Percentiles rank a stretch among this genome's conserved stretches.
These are phyloP conservation scores for Nothoprocta perdicaria DNA, from an alignment of 2,113 vertebrate genomes.

Conservation along the genomic window DNA sequence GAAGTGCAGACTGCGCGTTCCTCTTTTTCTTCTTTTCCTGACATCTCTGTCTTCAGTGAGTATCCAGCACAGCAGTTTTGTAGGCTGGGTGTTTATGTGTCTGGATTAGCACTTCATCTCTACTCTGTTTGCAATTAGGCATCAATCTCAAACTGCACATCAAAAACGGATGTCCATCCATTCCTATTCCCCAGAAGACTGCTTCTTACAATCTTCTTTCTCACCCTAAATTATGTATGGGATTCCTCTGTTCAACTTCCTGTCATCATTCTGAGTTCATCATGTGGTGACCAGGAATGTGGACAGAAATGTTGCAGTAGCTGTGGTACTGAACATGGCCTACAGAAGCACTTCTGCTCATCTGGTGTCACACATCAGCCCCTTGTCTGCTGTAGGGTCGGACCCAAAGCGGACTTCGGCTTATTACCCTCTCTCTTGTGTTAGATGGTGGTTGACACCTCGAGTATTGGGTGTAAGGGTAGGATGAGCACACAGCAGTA, in stretches of 20 bases:
- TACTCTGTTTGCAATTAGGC: background rate
- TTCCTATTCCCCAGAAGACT: background rate
- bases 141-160: background rate
- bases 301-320: background rate
- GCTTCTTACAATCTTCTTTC: background rate
- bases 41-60: background rate
- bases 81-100: background rate
- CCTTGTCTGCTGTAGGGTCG: background rate
- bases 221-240: fast-evolving
- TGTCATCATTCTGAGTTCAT: fast-evolving
- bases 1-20: background rate
- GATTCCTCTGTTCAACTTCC: background rate
- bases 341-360: background rate
- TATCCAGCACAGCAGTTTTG: background rate
- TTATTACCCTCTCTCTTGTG: background rate
- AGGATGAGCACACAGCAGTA: background rate
- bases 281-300: fast-evolving
- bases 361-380: fast-evolving
- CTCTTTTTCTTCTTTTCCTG: background rate
- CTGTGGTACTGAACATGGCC: background rate
- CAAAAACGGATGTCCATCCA: background rate
- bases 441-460: background rate
- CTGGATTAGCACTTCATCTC: background rate
- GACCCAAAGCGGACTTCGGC: background rate
- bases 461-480: background rate